Evolutionary conservation across 2,797 vertebrate species (phyloP).

Genomic region (Alosa sapidissima): DNA sequence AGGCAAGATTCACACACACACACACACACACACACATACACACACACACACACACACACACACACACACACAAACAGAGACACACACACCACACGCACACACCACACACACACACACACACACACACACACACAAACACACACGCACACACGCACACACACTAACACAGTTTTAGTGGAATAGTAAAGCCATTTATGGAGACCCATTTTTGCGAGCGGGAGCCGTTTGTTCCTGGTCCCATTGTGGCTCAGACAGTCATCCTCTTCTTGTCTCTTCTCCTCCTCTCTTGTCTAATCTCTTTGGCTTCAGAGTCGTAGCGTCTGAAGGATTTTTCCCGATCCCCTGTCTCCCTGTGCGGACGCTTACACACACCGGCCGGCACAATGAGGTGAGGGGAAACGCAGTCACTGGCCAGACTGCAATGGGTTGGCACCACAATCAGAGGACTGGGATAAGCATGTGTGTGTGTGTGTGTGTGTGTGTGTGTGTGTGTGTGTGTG

Average conservation of each 20-base stretch:
- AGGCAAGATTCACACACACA: constrained; percentile 9
- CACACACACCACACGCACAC: constrained; percentile 22
- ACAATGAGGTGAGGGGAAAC: constrained; percentile 60
- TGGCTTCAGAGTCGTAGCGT: not conserved
- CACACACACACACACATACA: constrained; percentile 4
- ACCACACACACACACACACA: too few species aligned
- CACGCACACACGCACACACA: constrained; percentile 17
- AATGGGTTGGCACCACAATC: constrained; percentile 42
- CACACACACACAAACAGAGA: constrained; percentile 15
- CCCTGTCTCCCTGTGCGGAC: not conserved
- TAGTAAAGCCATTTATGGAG: not conserved
- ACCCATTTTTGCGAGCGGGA: not conserved
- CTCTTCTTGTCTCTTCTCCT: not conserved
- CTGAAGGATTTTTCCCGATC: not conserved
- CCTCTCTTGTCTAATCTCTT: constrained; percentile 2
- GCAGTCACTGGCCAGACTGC: constrained; percentile 59
- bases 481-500: not conserved
- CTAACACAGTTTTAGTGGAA: not conserved
- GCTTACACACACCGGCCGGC: constrained; percentile 46
- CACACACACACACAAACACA: not conserved
- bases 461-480: not conserved
- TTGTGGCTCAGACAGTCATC: not conserved
- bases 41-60: constrained; percentile 15
- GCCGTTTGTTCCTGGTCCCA: not conserved
- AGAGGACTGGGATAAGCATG: constrained; percentile 52